Percentiles rank a stretch among this genome's conserved stretches.
These are phyloP conservation scores for Blastobasis lacticolella DNA, from an alignment of 2,888 invertebrate species.

Conservation along the genomic window DNA sequence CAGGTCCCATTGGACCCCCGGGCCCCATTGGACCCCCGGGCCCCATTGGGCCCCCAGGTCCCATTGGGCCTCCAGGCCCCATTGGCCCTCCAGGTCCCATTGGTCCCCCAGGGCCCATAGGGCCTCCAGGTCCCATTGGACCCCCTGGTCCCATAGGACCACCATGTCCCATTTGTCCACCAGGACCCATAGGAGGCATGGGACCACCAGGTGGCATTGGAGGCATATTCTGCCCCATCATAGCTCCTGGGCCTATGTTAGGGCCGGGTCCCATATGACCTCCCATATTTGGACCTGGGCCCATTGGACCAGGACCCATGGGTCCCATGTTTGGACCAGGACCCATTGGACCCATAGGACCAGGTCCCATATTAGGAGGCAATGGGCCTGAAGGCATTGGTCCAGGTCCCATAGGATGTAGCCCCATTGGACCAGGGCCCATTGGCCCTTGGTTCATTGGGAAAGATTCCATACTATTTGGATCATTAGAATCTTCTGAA, in stretches of 20 bases:
- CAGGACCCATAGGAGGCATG: constrained; percentile 8
- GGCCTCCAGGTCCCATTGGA: constrained; percentile 15
- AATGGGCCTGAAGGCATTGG: no score
- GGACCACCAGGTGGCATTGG: constrained; percentile 12
- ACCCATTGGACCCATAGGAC: constrained; percentile 21
- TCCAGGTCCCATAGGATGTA: constrained; percentile 20
- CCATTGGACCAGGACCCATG: constrained; percentile 21
- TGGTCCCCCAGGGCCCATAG: constrained; percentile 24
- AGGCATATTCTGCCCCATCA: constrained; percentile 21
- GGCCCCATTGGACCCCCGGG: constrained; percentile 12
- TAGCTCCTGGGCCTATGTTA: constrained; percentile 16
- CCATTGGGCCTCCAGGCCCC: constrained; percentile 22
- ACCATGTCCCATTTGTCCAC: constrained; percentile 22
- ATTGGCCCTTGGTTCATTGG: constrained; percentile 14
- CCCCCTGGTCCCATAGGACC: constrained; percentile 15
- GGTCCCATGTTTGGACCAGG: constrained; percentile 20
- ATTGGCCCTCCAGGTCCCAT: constrained; percentile 18
- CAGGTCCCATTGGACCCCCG: constrained; percentile 18
- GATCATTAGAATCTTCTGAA: constrained; percentile 30
- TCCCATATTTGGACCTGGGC: constrained; percentile 24
- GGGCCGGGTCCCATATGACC: constrained; percentile 19
- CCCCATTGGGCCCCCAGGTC: constrained; percentile 5
- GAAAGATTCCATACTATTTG: constrained; percentile 13
- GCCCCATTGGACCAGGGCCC: constrained; percentile 26
- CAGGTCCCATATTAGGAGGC: constrained; percentile 23